phyloP scores from a whole-genome alignment of 2,113 vertebrate species.

The Epinephelus moara region DNA sequence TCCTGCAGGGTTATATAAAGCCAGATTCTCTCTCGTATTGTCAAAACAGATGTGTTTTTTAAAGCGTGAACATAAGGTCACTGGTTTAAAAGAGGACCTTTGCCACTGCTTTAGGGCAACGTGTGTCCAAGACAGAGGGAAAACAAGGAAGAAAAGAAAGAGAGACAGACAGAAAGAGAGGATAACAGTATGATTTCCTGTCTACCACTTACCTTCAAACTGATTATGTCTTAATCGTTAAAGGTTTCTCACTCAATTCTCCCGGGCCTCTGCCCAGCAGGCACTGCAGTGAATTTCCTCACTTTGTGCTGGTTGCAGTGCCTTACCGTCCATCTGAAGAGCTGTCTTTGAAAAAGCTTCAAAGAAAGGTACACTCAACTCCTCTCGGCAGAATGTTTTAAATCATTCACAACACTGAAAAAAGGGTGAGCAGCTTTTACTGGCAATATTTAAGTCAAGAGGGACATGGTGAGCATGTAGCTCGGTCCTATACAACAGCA shows the following conservation, averaged over 20 bases:
- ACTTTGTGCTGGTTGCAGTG: neutral
- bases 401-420: constrained; percentile 21
- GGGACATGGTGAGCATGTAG: neutral
- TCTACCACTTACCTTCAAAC: neutral
- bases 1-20: neutral
- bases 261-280: neutral
- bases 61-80: constrained; percentile 45
- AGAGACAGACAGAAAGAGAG: neutral
- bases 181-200: neutral
- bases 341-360: constrained; percentile 30
- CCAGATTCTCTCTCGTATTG: neutral
- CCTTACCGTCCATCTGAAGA: constrained; percentile 2
- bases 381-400: neutral
- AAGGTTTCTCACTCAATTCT: neutral
- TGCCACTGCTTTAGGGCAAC: constrained; percentile 25
- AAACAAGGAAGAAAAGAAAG: neutral
- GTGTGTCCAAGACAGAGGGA: neutral
- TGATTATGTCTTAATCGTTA: neutral
- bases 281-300: constrained; percentile 1
- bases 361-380: constrained; percentile 13
- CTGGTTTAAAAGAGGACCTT: constrained; percentile 32
- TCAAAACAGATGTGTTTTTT: constrained; percentile 13
- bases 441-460: neutral
- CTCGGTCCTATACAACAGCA: neutral
- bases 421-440: constrained; percentile 9